These are phyloP conservation scores for Hartigia nigra DNA, from an alignment of 2,888 invertebrate species.

Conservation along the genomic window DNA sequence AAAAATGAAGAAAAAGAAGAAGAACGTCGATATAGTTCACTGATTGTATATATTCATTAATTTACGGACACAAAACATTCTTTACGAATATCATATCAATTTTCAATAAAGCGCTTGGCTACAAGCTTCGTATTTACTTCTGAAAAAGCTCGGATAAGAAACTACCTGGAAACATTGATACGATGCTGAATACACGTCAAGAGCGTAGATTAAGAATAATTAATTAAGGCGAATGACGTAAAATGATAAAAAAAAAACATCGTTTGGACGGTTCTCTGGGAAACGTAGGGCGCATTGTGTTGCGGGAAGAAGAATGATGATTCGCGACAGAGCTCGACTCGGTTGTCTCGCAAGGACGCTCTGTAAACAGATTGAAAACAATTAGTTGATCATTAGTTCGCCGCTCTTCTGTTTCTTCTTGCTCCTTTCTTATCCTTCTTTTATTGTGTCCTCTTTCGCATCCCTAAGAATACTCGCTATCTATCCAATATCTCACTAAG, in stretches of 20 bases:
- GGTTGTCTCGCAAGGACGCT: background rate
- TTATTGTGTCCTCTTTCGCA: background rate
- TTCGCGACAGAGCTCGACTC: background rate
- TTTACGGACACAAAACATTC: background rate
- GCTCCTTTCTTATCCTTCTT: background rate
- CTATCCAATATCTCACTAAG: background rate
- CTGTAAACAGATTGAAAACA: slow-evolving; percentile 7
- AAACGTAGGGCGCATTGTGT: background rate
- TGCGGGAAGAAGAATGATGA: slow-evolving; percentile 1
- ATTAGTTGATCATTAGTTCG: background rate
- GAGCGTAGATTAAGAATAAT: background rate
- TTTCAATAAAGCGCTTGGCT: background rate
- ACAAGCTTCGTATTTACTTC: background rate
- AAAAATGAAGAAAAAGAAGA: slow-evolving; percentile 86
- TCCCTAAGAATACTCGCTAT: background rate
- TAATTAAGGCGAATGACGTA: background rate
- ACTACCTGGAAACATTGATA: background rate
- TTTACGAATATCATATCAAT: background rate
- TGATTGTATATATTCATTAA: slow-evolving; percentile 23
- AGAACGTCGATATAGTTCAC: slow-evolving; percentile 66
- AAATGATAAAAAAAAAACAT: slow-evolving; percentile 6
- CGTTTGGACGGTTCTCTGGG: background rate
- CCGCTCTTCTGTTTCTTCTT: background rate
- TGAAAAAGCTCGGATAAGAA: background rate
- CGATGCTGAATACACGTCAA: background rate